These are phyloP conservation scores for Thysanoteuthis rhombus DNA, from an alignment of 2,888 invertebrate genomes.

Conservation along the genomic window DNA sequence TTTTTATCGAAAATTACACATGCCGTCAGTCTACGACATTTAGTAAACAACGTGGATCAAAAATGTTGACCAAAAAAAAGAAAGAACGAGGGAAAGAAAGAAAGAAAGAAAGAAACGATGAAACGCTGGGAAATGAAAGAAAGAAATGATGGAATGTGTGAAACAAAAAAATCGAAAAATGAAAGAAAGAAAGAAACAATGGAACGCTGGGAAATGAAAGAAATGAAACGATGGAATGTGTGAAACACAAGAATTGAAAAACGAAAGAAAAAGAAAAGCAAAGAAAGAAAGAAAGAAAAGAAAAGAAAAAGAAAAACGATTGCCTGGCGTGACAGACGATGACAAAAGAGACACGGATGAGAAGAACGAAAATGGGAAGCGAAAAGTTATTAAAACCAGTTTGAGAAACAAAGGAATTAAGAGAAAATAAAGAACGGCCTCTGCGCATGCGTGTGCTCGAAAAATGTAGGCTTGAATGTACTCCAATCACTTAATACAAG, in stretches of 20 bases:
- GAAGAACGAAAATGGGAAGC: not conserved
- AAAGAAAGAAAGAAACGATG: not conserved
- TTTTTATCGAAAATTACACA: no score
- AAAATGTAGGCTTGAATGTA: not conserved
- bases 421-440: not conserved
- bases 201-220: no score
- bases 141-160: not conserved
- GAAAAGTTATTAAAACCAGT: not conserved
- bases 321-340: not conserved
- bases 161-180: not conserved
- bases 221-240: no score
- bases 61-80: not conserved
- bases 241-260: not conserved
- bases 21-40: no score
- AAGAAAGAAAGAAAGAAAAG: not conserved
- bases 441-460: not conserved
- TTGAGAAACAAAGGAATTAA: not conserved
- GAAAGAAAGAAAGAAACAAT: not conserved
- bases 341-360: not conserved
- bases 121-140: not conserved
- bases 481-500: not conserved
- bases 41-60: no score
- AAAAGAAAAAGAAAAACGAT: not conserved
- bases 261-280: not conserved
- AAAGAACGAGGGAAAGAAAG: not conserved